Percentiles rank a stretch among this genome's conserved stretches.
Conservation (phyloP, 2,797 vertebrate species). For the Meriones psammophilus region DNA sequence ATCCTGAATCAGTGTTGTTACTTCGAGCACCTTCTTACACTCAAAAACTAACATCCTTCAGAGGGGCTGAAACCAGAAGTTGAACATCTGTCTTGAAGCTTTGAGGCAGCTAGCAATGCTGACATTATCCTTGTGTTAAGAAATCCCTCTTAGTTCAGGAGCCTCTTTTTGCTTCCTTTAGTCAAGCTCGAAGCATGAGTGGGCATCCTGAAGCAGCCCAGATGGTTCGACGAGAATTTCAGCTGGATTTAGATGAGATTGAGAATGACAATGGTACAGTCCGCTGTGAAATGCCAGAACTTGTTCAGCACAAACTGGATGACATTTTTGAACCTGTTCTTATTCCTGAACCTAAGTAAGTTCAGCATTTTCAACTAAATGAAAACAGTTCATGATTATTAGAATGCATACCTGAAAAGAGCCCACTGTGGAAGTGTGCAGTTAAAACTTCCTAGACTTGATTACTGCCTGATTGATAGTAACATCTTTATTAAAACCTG, state of each 20-base stretch:
- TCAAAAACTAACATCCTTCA: conserved; percentile 69
- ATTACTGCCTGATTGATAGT: neutral
- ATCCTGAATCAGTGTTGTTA: conserved; percentile 44
- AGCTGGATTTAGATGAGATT: conserved; percentile 98
- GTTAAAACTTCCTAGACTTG: conserved; percentile 12
- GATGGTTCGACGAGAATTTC: conserved; percentile 95
- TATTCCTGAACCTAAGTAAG: conserved; percentile 98
- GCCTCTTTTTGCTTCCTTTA: conserved; percentile 85
- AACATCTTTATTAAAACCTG: conserved; percentile 36
- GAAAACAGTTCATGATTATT: neutral
- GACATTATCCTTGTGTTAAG: conserved; percentile 39
- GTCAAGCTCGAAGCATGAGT: conserved; percentile 95
- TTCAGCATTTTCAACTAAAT: conserved; percentile 54
- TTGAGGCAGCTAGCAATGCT: conserved; percentile 72
- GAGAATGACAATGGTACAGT: conserved; percentile 95
- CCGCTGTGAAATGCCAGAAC: conserved; percentile 95
- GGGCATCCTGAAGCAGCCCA: conserved; percentile 92
- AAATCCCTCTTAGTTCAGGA: conserved; percentile 67
- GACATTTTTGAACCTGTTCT: conserved; percentile 97
- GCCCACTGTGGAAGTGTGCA: neutral
- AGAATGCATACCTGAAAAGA: neutral
- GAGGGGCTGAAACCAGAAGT: conserved; percentile 85
- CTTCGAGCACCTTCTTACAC: conserved; percentile 44
- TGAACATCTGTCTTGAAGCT: conserved; percentile 81
- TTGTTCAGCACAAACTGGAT: conserved; percentile 98